Evolutionary conservation across 1,140 invertebrate genomes (phyloP), one percentile per base, ranked within the genome.

Genomic region (Limonius californicus): DNA sequence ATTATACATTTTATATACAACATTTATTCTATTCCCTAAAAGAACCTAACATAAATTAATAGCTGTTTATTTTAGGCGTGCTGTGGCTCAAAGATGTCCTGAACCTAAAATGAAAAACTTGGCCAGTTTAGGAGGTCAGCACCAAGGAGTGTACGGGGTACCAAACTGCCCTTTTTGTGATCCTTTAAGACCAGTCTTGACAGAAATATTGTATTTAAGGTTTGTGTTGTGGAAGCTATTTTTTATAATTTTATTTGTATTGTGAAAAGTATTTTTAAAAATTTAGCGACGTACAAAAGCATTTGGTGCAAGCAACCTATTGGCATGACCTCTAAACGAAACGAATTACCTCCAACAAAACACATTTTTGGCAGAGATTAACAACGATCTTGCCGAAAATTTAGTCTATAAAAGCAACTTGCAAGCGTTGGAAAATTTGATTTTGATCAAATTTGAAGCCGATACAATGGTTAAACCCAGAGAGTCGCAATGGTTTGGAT

Each of bases 301-400:
- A n/a, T 9, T 76, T 98, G 11, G 91, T 97, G 0, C 95, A 97
- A 82, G 95, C 96, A 0, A 90, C 98, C 63, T 99, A 97, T 77
- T 99, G 97, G 97, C 96, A 99, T 74, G 94, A 99, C 83, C 96
- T 97, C 73, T 94, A 0, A 81, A 94, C 71, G 89, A 94, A 76
- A 81, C 86, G 3, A 78, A 80, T 23, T 99, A 99, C 75, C 84
- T 81, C 61, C 72, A 84, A 2, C 82, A 85, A 30, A 98, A 92
- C 76, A 82, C 89, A 18, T 99, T 99, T 74, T 76, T 99, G 2
- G 86, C 95, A 0, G 96, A 99, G 65, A 97, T 99, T 45, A 99
- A 99, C 78, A 98, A 99, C 76, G 97, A 98, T 76, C n/a, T 76
- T 18, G 75, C 76, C 60, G 78, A 86, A 0, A 91, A 91, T 65